phyloP scores from a whole-genome alignment of 2,113 vertebrate species.

The Anthoscopus minutus region DNA sequence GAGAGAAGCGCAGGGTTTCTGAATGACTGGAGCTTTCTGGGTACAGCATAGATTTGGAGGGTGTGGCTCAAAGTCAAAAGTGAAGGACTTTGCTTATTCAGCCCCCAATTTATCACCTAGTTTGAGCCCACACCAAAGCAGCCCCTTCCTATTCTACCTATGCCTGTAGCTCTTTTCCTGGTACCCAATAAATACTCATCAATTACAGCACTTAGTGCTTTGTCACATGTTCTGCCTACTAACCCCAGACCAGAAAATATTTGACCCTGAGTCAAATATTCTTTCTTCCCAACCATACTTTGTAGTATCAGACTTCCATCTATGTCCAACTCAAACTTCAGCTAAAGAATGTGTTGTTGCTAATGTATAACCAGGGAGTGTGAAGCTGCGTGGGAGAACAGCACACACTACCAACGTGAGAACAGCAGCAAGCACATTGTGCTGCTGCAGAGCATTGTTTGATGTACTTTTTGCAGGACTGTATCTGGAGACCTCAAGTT shows the following conservation, averaged over 20 bases:
- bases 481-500: neutral
- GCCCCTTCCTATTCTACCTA: neutral
- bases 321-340: neutral
- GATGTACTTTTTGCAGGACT: neutral
- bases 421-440: neutral
- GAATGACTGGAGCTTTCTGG: neutral
- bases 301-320: neutral
- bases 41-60: neutral
- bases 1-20: neutral
- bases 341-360: constrained; percentile 40
- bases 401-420: constrained; percentile 17
- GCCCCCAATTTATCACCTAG: neutral
- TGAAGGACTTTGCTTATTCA: neutral
- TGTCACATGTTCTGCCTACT: neutral
- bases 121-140: neutral
- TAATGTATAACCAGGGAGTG: constrained; percentile 56
- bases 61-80: neutral
- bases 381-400: constrained; percentile 51
- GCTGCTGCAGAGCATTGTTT: neutral
- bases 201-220: neutral
- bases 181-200: neutral
- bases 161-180: neutral
- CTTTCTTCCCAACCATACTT: neutral
- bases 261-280: constrained; percentile 26
- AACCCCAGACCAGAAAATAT: constrained; percentile 25